Evolutionary conservation across 2,797 vertebrate genomes (phyloP), one percentile per base, ranked within the genome.

Genomic region (Lutra lutra): DNA sequence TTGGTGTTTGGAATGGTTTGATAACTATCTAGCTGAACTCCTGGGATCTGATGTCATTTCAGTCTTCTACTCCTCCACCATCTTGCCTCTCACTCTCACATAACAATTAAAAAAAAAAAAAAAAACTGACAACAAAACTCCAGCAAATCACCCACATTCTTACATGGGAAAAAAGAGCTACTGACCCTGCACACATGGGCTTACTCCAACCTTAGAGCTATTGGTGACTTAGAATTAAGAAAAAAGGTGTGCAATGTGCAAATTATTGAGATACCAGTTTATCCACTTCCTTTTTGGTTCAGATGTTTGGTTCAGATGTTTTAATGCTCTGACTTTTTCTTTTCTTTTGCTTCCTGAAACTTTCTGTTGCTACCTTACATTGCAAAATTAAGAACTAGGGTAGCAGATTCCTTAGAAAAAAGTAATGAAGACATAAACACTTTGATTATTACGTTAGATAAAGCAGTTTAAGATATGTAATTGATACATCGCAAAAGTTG

Each of bases 381-480:
- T 75, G 20, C 29, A 86, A 94, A 70, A 60, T 38, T 66, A 89
- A 91, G 64, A 91, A 73, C 8, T 27, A 82, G 21, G 3, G 3
- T 29, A 86, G 15, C 5, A 80, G 25, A 29, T 73, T 35, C 48
- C 72, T 77, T 29, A 54, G 94, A 58, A 58, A 58, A 56, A 56
- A 58, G 0, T 23, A 3, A 35, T 25, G 7, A 92, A 86, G 70
- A 13, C 29, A 14, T 46, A 35, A 40, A 90, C 0, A 75, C 1
- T 80, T 89, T 62, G 25, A 68, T 75, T 89, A 92, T 94, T 54
- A 64, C 56, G 35, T 68, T 75, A 89, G 13, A 73, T 7, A 73
- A 77, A 94, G 20, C 14, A 75, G 10, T 88, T 83, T 66, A 25
- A 82, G 17, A 70, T 56, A 91, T 32, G 2, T 35, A 54, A 60